Evolutionary conservation across 92 coral and sea anemone genomes (phyloP), one percentile per base, ranked within the genome.

Genomic region (Epizoanthus stellaris): DNA sequence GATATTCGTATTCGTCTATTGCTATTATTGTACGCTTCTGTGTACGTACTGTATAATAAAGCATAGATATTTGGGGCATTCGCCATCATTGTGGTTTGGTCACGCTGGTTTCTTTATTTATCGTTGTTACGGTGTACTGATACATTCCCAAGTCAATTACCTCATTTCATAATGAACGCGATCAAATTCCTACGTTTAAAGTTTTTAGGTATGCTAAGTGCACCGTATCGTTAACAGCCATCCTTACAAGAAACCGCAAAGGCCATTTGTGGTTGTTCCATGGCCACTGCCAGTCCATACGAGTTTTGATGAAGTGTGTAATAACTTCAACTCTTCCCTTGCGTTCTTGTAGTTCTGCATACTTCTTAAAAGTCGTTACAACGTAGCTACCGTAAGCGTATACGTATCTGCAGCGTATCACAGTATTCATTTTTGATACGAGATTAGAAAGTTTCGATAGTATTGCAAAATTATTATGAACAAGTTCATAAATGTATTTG

Each of bases 181-280:
- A 70, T 70, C 53, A 70, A 70, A 70, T 40, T 9, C 75, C 75
- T 43, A 19, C 45, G 75, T 70, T 70, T 42, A 70, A 70, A 15
- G 14, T 15, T 0, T 40, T 43, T 4, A 70, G n/a, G 4, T 70
- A 70, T 4, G 42, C 10, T 40, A 70, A 4, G 3, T 70, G 20
- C 3, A 19, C 57, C 8, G 75, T 70, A 4, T 70, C 45, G 20
- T 70, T 70, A 25, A 38, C 57, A 36, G 75, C 75, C 42, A 70
- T 70, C 11, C 19, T 70, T 39, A 70, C 75, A 12, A 70, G 75
- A 39, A 70, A 70, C 30, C 75, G 53, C 2, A 70, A 3, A 42
- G 75, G 57, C 75, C 75, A 70, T 12, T 70, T 4, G 57, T 70
- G 75, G 45, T 4, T 4, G 56, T 17, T 38, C 53, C 53, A 47